These are phyloP conservation scores for Falco naumanni DNA, from an alignment of 2,797 vertebrate genomes.

Conservation along the genomic window DNA sequence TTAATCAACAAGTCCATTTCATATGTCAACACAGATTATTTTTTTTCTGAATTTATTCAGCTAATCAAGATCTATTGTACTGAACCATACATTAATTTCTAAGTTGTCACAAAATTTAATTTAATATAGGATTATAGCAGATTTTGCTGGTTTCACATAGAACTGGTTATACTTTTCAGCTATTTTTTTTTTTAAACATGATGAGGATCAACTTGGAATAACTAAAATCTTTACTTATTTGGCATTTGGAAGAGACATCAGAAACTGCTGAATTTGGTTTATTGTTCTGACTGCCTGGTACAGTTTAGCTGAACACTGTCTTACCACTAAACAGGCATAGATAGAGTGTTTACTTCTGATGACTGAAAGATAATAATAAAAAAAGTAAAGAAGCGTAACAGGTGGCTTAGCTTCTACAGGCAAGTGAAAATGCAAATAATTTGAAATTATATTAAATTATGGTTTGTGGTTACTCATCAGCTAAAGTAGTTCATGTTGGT, in stretches of 20 bases:
- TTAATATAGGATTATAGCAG: not conserved
- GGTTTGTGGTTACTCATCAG: constrained; percentile 27
- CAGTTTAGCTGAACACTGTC: not conserved
- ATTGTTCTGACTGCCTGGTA: not conserved
- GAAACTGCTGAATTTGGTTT: not conserved
- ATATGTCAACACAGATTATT: not conserved
- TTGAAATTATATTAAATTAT: constrained; percentile 27
- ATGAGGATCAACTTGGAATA: not conserved
- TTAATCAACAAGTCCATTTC: not conserved
- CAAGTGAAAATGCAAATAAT: constrained; percentile 43
- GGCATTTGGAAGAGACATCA: not conserved
- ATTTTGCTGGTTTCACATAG: not conserved
- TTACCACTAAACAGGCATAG: not conserved
- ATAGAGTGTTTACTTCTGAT: not conserved
- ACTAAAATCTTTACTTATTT: not conserved
- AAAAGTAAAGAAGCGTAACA: not conserved
- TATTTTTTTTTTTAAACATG: no score
- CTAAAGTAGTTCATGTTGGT: not conserved
- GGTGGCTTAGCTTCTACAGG: constrained; percentile 1
- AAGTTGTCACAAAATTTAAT: not conserved
- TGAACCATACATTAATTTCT: not conserved
- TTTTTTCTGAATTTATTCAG: not conserved
- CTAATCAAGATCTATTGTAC: not conserved
- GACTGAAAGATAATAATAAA: not conserved
- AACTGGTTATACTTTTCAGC: not conserved